Evolutionary conservation across 2,888 invertebrate species (phyloP), one percentile per base, ranked within the genome.

Genomic region (Pecten maximus): DNA sequence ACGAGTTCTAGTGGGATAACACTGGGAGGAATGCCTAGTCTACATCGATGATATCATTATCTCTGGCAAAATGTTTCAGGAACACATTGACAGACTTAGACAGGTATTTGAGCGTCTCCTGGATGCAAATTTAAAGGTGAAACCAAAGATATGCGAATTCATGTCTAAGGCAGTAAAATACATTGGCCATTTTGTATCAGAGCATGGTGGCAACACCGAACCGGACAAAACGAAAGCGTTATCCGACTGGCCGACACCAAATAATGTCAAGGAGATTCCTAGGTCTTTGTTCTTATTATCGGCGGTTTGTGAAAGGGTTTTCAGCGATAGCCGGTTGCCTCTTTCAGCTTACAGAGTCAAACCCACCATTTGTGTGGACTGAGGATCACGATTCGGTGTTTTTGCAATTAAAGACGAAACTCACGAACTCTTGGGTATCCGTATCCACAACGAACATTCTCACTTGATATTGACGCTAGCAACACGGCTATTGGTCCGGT

Each of bases 11-110:
- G 40, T n/a, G 39, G 88, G 88, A 28, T 39, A 50, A 12, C 50
- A 88, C 28, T 88, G 88, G 88, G 23, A 39, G 28, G 39, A 35
- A 88, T 88, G 88, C 39, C 60, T 88, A 19, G 28, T 88, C 15
- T 88, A 88, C 40, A 44, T 88, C n/a, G 54, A 88, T 39, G 88
- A 88, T 48, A 88, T 88, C 15, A 88, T 88, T 44, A 40, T 88
- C 15, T 40, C 54, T 15, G 88, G 88, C 23, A 40, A 16, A 23
- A 48, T 19, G 12, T 88, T 88, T 88, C 60, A 54, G 15, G 60
- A 54, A 39, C 60, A 60, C 60, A 54, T 60, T 39, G 40, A 54
- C 40, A 0, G 88, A 88, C 40, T 54, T 12, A 40, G 40, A 88
- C 35, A 88, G 40, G 88, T 54, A 23, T 60, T 88, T 54, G 40